Evolutionary conservation across 2,888 invertebrate genomes (phyloP), one percentile per base, ranked within the genome.

Genomic region (Ptychoptera albimana): DNA sequence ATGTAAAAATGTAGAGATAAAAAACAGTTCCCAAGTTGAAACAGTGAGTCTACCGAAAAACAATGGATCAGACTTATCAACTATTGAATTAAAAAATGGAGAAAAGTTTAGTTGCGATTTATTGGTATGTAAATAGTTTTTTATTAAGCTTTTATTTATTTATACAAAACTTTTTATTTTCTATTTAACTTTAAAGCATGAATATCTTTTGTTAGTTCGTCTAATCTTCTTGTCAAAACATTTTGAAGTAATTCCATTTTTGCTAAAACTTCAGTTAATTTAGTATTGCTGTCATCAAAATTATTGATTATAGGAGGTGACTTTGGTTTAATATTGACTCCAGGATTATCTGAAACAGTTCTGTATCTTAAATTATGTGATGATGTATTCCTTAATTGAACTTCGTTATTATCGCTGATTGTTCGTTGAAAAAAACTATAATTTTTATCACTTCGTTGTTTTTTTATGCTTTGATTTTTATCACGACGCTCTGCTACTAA

Each of bases 401-500:
- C 42, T 29, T 45, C 36, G 11, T 44, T 45, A n/a, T 46, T 30
- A 32, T 32, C 11, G 8, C 15, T 34, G 7, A 35, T 5, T 14
- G 46, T 42, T 2, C 45, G 39, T 41, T 60, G 60, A 37, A 66
- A 66, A 47, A 62, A 54, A 42, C 57, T 55, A 40, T 63, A 61
- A 50, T 66, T 65, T 13, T 52, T 54, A 39, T 63, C 60, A 45
- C 66, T 60, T 68, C 73, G 63, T 2, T 58, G 62, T 30, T 65
- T 57, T 8, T 70, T 65, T 45, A 72, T 59, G 51, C 71, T 74
- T 55, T 70, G 70, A 46, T 71, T 71, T 44, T 70, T 73, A 51
- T 72, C 72, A 53, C 77, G 78, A 10, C 75, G 71, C 50, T 80
- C 79, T 0, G 76, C 78, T 0, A 84, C 83, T 55, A 86, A 66